Base-by-base conservation (phyloP, 2,113 vertebrate species). In the Tetrax tetrax region DNA sequence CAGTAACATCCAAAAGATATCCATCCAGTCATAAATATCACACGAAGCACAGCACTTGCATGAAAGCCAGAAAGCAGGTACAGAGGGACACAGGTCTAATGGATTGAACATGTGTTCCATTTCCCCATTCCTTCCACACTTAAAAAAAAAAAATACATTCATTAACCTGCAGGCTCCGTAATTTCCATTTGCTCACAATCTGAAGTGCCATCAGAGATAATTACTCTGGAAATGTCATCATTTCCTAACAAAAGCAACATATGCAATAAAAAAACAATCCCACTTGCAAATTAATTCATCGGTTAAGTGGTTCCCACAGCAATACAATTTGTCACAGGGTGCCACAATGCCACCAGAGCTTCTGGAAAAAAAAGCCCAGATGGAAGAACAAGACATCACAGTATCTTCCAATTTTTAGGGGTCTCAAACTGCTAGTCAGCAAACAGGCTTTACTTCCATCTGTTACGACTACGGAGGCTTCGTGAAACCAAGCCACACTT, bases 391-490 rank as follows among this genome's bases (percentile, higher is more conserved):
- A 89, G 64, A 48, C 24, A 48, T 16, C 27, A 51, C 33, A 78
- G 38, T 10, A 20, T 8, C 53, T 71, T 48, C 71, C 38, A 41
- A 10, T 15, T 35, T 56, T 27, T 3, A n/a, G 47, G 8, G 18
- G 24, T 23, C 35, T 56, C 45, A 29, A 76, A 60, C 12, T 37
- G 47, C 66, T 33, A 64, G 81, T 13, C 54, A 85, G 54, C 14
- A 5, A 66, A 74, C 1, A 45, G 45, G 45, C 64, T 77, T 54
- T 1, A 45, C 3, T 41, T 45, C 43, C 57, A 37, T 1, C 68
- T 9, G 20, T 6, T 21, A 1, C 0, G 5, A 11, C 25, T 13
- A 1, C 0, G 16, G 20, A 90, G 66, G 41, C 33, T 28, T 8
- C 74, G 47, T 47, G 22, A 61, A 41, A 29, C 22, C 28, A 70